Base-by-base conservation (phyloP, 2,113 vertebrate species). In the Leptosomus discolor region DNA sequence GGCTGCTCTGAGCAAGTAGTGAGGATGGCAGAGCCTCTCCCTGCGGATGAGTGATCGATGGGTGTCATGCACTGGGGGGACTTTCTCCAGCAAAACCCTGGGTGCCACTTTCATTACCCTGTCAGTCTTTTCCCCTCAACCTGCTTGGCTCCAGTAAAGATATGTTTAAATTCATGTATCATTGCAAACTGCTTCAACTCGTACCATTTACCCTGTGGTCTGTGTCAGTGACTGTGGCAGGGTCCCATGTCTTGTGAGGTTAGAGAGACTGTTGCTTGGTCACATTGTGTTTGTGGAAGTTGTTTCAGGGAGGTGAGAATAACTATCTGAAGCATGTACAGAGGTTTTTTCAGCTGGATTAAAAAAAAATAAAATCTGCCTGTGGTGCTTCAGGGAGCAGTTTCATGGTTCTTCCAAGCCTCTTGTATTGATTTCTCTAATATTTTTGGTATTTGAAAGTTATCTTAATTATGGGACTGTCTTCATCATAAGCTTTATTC, bases 41-140 rank as follows among this genome's bases (percentile, higher is more conserved):
- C 56, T 0, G 0, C 0, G 0, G 1, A 43, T 1, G 27, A 46
- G 53, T n/a, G 64, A 48, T 17, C 58, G 39, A 5, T 71, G 65
- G 41, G 41, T 46, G 34, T 15, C 9, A 8, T 36, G 63, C 63
- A 4, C 24, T 5, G 43, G 5, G 36, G 54, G 22, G 4, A n/a
- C 8, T 78, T 29, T 17, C 43, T 61, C 19, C 45, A 14, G 30
- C 36, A 78, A 51, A 91, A 9, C 78, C 30, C 34, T 6, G 8
- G 8, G 36, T 51, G 61, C 48, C 16, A 3, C 12, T 4, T 43
- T 45, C 22, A 23, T 41, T 29, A 26, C 45, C 26, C 68, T 58
- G n/a, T 22, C 50, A 3, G 51, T 67, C 70, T 41, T 63, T 51
- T 53, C 65, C 14, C 34, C n/a, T 61, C 15, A 21, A 3, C 41